These are phyloP conservation scores for Dendropsophus ebraccatus DNA, from an alignment of 2,113 vertebrate species.

Conservation along the genomic window DNA sequence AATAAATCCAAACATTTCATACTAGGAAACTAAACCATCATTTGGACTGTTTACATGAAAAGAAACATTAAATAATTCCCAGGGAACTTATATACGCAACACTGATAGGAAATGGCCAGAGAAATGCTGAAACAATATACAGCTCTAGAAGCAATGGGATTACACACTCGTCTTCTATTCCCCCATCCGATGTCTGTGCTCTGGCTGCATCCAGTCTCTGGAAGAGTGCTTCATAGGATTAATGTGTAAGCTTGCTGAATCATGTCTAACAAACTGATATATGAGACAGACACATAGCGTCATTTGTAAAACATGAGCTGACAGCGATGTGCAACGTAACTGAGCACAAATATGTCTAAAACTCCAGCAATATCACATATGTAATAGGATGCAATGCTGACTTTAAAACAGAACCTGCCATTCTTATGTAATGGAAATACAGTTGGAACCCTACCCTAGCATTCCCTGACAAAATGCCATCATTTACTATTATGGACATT, in stretches of 20 bases:
- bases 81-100: slow-evolving; percentile 16
- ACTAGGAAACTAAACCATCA: neutral
- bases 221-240: neutral
- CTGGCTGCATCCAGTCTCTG: slow-evolving; percentile 16
- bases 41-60: slow-evolving; percentile 31
- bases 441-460: too few species aligned
- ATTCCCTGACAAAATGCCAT: too few species aligned
- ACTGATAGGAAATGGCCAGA: slow-evolving; percentile 31
- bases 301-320: neutral
- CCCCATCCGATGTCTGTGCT: neutral
- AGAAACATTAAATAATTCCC: slow-evolving; percentile 13
- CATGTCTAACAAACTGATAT: neutral
- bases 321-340: neutral
- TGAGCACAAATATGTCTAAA: neutral
- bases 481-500: too few species aligned
- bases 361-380: neutral
- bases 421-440: too few species aligned
- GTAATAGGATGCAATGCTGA: neutral
- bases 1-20: neutral
- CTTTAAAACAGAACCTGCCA: neutral
- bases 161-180: slow-evolving; percentile 1
- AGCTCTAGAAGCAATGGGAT: slow-evolving; percentile 29
- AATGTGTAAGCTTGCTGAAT: neutral
- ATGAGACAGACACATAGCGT: neutral
- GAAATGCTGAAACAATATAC: slow-evolving; percentile 39